Conservation (phyloP, 2,797 vertebrate species). For the Sylvia borin region DNA sequence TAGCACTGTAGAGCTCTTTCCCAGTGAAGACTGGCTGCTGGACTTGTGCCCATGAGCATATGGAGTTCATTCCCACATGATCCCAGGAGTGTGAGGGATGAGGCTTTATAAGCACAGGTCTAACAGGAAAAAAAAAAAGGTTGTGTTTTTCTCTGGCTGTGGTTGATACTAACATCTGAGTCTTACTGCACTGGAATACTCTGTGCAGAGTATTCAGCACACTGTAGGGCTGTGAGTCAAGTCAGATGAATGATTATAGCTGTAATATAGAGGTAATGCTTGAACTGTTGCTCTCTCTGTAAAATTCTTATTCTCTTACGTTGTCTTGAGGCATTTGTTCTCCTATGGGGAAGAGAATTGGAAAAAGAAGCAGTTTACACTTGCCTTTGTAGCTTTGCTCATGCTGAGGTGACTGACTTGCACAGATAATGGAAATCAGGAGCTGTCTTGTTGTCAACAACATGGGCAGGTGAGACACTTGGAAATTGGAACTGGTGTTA, state of each 20-base stretch:
- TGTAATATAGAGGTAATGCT: not conserved
- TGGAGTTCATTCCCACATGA: conserved; percentile 27
- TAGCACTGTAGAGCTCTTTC: not conserved
- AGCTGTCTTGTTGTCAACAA: not conserved
- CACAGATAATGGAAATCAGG: not conserved
- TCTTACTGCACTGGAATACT: not conserved
- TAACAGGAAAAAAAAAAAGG: not conserved
- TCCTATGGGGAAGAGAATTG: not conserved
- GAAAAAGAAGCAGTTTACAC: not conserved
- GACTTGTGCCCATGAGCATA: conserved; percentile 44
- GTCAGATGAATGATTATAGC: conserved; percentile 1
- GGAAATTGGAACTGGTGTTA: not conserved
- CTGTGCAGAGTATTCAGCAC: not conserved
- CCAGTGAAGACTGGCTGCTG: conserved; percentile 5
- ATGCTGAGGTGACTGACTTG: not conserved
- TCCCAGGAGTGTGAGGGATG: conserved; percentile 12
- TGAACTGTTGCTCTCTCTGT: conserved; percentile 1
- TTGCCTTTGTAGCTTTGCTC: not conserved
- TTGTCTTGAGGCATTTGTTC: not conserved
- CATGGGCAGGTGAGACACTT: not conserved
- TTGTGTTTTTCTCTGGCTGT: conserved; percentile 7
- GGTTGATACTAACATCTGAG: conserved; percentile 23
- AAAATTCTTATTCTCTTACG: not conserved
- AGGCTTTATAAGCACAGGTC: conserved; percentile 25
- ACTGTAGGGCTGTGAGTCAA: not conserved